Base-by-base conservation (phyloP, 2,888 invertebrate genomes). In the Caenorhabditis doughertyi region DNA sequence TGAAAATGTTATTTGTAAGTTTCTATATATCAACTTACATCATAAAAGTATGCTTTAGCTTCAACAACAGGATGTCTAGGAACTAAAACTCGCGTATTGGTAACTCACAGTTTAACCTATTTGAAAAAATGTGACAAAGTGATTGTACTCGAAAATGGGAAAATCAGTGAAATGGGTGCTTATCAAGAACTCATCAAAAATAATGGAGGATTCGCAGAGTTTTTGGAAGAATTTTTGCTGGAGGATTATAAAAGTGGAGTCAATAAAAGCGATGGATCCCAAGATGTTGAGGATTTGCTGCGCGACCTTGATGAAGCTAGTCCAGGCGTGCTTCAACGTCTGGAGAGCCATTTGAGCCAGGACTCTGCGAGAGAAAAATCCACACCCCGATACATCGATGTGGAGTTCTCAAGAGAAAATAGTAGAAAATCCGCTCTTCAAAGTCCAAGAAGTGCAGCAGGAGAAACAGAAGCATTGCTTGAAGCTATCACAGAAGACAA, bases 101-200 rank as follows among this genome's bases (percentile, higher is more conserved):
- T 98, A 25, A 99, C 98, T 0, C 98, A 99, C 92, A 96, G 96
- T 85, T 95, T 98, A 72, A 96, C 96, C 13, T 97, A 96, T 93
- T 94, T 99, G 88, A 96, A 97, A 0, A 95, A 96, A 91, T 96
- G 96, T 3, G 97, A 98, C 93, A 94, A 95, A 90, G 96, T 99
- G 85, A 93, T 97, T 84, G 98, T 98, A 3, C 93, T 99, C 89
- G 95, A 95, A 91, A 94, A 95, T 90, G 98, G 98, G 0, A 94
- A 94, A 89, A 94, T 98, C 23, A 95, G 96, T 0, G 98, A 98
- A 93, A 94, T 94, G 62, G 98, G 98, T 70, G 95, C 96, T 3
- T 98, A 98, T 93, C 95, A 95, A 88, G 95, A 97, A 92, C 93
- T 99, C 89, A 92, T 98, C 76, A 95, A 95, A 86, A 95, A 95